Conservation (phyloP, 2,113 vertebrate species). For the Cinclus cinclus region DNA sequence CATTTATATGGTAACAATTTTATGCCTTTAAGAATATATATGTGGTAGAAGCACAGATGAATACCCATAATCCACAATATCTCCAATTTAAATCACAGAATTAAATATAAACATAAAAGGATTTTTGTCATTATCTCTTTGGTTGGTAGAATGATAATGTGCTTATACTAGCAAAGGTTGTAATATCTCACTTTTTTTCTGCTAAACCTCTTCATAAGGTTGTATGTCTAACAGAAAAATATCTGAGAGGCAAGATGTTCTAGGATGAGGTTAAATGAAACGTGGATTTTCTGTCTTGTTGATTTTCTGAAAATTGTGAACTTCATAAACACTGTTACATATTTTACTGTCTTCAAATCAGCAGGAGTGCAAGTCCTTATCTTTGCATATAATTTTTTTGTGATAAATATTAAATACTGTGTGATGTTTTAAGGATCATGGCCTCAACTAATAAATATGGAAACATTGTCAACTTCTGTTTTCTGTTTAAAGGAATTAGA, state of each 20-base stretch:
- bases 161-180: not conserved
- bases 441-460: not conserved
- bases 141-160: not conserved
- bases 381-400: not conserved
- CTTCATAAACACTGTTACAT: not conserved
- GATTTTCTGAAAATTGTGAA: not conserved
- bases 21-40: not conserved
- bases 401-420: constrained; percentile 1
- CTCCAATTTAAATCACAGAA: not conserved
- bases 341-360: not conserved
- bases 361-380: not conserved
- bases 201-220: not conserved
- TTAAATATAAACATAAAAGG: constrained; percentile 44
- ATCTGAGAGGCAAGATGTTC: not conserved
- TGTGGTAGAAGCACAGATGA: not conserved
- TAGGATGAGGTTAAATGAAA: constrained; percentile 7
- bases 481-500: constrained; percentile 19
- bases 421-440: not conserved
- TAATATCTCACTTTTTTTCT: not conserved
- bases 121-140: constrained; percentile 17
- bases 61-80: not conserved
- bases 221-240: not conserved
- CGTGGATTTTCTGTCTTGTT: not conserved
- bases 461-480: not conserved
- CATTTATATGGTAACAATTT: not conserved